Percentiles rank a stretch among this genome's conserved stretches.
These are phyloP conservation scores for Proctacanthus coquilletti DNA, from an alignment of 1,140 invertebrate genomes.

Conservation along the genomic window DNA sequence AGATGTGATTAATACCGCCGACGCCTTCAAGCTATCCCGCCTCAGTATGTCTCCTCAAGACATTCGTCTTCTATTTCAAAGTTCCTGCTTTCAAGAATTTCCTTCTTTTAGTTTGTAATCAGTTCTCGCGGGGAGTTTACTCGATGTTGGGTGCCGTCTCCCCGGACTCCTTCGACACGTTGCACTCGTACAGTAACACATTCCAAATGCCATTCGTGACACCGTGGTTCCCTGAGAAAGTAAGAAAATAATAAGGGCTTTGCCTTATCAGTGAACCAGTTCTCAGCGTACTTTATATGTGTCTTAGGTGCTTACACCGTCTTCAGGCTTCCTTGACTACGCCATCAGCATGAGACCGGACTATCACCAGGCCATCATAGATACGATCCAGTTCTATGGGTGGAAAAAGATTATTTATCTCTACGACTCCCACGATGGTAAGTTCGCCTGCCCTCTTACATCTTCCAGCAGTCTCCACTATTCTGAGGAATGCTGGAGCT, in stretches of 20 bases:
- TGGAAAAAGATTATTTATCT: conserved; percentile 90
- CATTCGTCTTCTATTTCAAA: background rate
- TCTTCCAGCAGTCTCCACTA: background rate
- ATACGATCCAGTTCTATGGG: conserved; percentile 78
- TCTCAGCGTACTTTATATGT: conserved; percentile 5
- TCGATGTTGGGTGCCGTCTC: conserved; percentile 82
- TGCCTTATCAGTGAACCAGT: too few species aligned
- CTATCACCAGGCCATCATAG: conserved; percentile 84
- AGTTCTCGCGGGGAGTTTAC: conserved; percentile 78
- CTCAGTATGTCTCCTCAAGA: conserved; percentile 53
- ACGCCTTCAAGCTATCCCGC: conserved; percentile 76
- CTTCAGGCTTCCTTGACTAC: conserved; percentile 72
- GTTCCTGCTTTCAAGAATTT: background rate
- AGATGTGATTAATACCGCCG: conserved; percentile 81
- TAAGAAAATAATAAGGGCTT: conserved; percentile 33
- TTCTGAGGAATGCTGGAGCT: too few species aligned
- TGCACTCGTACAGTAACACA: conserved; percentile 89
- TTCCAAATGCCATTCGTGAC: conserved; percentile 94
- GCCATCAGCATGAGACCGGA: conserved; percentile 88
- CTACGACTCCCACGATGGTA: conserved; percentile 90
- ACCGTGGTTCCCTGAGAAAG: conserved; percentile 84
- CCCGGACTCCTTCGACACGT: conserved; percentile 82
- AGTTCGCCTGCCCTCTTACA: conserved; percentile 29
- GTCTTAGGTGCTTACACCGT: conserved; percentile 61
- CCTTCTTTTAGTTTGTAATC: conserved; percentile 74